Evolutionary conservation across 2,113 vertebrate genomes (phyloP).

Genomic region (Xyrauchen texanus): DNA sequence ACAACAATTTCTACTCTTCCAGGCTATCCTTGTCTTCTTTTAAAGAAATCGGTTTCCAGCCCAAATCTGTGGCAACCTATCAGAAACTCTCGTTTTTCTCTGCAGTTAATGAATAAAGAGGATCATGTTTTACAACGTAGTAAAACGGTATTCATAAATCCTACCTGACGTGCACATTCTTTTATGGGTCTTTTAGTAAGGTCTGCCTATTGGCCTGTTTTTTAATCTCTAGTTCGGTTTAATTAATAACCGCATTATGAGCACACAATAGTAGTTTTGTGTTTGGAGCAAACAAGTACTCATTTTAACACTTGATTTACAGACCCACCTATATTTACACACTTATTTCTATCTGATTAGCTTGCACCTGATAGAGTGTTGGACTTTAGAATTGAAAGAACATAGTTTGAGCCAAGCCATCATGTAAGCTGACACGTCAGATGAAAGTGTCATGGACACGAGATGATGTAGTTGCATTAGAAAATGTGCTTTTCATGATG

Average conservation of each 20-base stretch:
- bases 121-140: constrained; percentile 53
- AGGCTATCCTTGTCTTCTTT: constrained; percentile 56
- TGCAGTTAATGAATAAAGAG: constrained; percentile 71
- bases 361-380: too few species aligned
- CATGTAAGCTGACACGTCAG: too few species aligned
- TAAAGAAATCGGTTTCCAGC: constrained; percentile 52
- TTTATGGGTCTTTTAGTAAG: constrained; percentile 54
- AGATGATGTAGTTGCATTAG: too few species aligned
- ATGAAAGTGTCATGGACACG: too few species aligned
- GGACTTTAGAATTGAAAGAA: too few species aligned
- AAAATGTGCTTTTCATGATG: too few species aligned
- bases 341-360: too few species aligned
- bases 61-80: constrained; percentile 28
- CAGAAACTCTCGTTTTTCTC: constrained; percentile 53
- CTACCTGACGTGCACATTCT: constrained; percentile 52
- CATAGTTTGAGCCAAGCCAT: too few species aligned
- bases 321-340: too few species aligned
- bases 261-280: constrained; percentile 8
- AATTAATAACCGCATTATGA: constrained; percentile 49
- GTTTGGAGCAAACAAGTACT: neutral
- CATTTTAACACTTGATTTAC: too few species aligned
- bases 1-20: constrained; percentile 51
- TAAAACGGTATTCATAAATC: constrained; percentile 72
- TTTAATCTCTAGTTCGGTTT: constrained; percentile 35
- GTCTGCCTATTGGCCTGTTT: constrained; percentile 20